Conservation (phyloP, 2,888 invertebrate species). For the Drosophila cyrtoloma region DNA sequence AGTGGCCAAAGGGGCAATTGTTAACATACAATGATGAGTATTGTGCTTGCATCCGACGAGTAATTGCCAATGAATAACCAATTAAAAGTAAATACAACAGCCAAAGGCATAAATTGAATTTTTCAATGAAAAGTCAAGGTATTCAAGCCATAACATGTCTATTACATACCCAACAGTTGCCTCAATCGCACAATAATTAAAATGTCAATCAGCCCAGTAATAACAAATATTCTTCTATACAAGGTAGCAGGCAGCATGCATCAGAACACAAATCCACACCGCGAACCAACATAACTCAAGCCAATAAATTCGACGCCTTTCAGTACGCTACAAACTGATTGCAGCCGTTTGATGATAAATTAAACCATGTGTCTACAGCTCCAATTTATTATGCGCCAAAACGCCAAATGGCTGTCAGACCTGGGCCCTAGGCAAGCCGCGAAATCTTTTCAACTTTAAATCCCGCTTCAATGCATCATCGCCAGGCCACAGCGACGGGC, state of each 20-base stretch:
- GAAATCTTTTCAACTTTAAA: slow-evolving; percentile 80
- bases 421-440: slow-evolving; percentile 56
- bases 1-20: slow-evolving; percentile 2
- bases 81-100: slow-evolving; percentile 58
- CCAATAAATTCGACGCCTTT: slow-evolving; percentile 72
- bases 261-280: slow-evolving; percentile 34
- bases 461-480: slow-evolving; percentile 78
- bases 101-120: slow-evolving; percentile 58
- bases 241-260: slow-evolving; percentile 1
- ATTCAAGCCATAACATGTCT: not conserved
- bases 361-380: slow-evolving; percentile 75
- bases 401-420: slow-evolving; percentile 77
- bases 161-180: not conserved
- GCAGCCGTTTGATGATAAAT: slow-evolving; percentile 77
- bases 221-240: slow-evolving; percentile 20
- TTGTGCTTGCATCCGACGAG: slow-evolving; percentile 21
- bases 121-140: slow-evolving; percentile 25
- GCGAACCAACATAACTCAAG: slow-evolving; percentile 61
- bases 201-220: slow-evolving; percentile 36
- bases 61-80: slow-evolving; percentile 70
- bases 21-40: slow-evolving; percentile 26
- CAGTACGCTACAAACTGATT: slow-evolving; percentile 62
- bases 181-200: slow-evolving; percentile 50
- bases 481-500: slow-evolving; percentile 43
- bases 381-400: slow-evolving; percentile 80